Base-by-base conservation (phyloP, 2,797 vertebrate genomes). In the Anomalospiza imberbis region DNA sequence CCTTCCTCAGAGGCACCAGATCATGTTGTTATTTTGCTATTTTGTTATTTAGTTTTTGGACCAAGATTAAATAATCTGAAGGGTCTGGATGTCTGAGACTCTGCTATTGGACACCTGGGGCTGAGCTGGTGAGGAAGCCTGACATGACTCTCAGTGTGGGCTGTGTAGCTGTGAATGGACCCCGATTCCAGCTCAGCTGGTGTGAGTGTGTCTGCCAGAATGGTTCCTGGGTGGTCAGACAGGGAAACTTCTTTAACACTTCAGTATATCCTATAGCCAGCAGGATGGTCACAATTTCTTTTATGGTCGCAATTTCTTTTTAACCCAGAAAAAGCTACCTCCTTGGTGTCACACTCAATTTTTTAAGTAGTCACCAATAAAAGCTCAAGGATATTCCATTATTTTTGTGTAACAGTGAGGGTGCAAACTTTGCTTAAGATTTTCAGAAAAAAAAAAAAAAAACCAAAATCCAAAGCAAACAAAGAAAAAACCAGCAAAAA, bases 41-140 rank as follows among this genome's bases (percentile, higher is more conserved):
- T 62, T 50, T 36, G 9, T 28, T 67, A 32, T 42, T 32, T 32
- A 36, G 7, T 32, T 57, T 5, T 22, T 55, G 42, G 12, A 17
- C 7, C 15, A 32, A 63, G 18, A 57, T 8, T 17, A 50, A 71
- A 32, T 17, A 1, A 28, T 50, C 12, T 55, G 31, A 50, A 48
- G 21, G 26, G 24, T 50, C 12, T 55, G 42, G 14, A 42, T 2
- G 1, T 18, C 42, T 42, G 42, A 78, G 21, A 28, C 36, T 20
- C 38, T 28, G 7, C 22, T 13, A 1, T 22, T 32, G 32, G 36
- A 57, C 18, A 32, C 4, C 21, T 40, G 24, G 8, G 16, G 7
- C 4, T 0, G 4, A 75, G 15, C 8, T 1, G 0, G 1, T 22
- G 1, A 51, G 26, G 45, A 53, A 0, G 24, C 13, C 6, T n/a